Evolutionary conservation across 2,797 vertebrate species (phyloP), one percentile per base, ranked within the genome.

Genomic region (Pipistrellus pipistrellus): DNA sequence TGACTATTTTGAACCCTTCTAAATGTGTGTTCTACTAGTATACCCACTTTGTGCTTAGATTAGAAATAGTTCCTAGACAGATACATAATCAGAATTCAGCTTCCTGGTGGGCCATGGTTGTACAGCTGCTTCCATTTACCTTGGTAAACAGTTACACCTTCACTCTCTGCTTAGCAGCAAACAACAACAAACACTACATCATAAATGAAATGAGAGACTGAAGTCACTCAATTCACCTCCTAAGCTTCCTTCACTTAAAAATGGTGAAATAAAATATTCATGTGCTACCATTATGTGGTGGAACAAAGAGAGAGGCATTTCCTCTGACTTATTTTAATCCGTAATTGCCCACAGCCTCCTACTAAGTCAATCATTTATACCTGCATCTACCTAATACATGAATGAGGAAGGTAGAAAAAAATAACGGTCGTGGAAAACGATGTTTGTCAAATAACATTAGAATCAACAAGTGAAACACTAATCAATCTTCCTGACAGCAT

Each of bases 211-310:
- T 9, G n/a, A 62, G 57, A 93, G 25, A 41, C 41, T 82, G 35
- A 25, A 35, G 44, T 93, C 51, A 90, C 64, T 59, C 51, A 32
- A 69, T 11, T 80, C 41, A 93, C 35, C 55, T 95, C 89, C 46
- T 84, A 84, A 96, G 41, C 17, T 92, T 85, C 27, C n/a, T 85
- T 30, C 48, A 68, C 48, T 85, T 90, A 71, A 66, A 85, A 91
- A 95, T 85, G 62, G 21, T 78, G 85, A 91, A 88, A 93, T 84
- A 88, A 96, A 95, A 88, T 95, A 95, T 94, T 77, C 57, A 96
- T 71, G 62, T 17, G 62, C 20, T 83, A 68, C 44, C 82, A 87
- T 94, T 91, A 82, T 75, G 55, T 82, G 51, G 75, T n/a, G 90
- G 48, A 85, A 91, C 64, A 88, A 68, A 91, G 82, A 85, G 35